Evolutionary conservation across 2,888 invertebrate species (phyloP).

Genomic region (Quadroppia sp.): DNA sequence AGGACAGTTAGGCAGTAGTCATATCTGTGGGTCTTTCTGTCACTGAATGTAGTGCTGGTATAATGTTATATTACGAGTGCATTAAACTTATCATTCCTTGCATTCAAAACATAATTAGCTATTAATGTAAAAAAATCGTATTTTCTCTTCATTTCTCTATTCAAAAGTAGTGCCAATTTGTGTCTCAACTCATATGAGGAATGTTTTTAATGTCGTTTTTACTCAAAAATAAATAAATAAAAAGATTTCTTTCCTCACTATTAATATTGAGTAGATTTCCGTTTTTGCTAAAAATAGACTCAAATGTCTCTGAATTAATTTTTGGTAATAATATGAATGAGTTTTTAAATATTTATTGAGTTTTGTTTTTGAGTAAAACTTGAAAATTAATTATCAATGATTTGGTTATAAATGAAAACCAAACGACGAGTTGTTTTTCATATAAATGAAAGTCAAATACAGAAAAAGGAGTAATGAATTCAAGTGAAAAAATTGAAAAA

Average conservation of each 20-base stretch:
- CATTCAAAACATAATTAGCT: too few relatives aligned
- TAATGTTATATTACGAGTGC: constrained; percentile 8
- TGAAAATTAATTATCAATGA: background rate
- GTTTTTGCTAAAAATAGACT: background rate
- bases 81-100: constrained; percentile 13
- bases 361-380: background rate
- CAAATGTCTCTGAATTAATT: background rate
- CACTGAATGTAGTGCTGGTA: background rate
- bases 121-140: too few relatives aligned
- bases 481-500: background rate
- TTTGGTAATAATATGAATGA: background rate
- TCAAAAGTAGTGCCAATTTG: too few relatives aligned
- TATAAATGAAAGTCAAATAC: constrained; percentile 8
- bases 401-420: background rate
- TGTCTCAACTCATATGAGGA: too few relatives aligned
- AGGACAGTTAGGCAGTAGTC: background rate
- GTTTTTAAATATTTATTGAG: constrained; percentile 8
- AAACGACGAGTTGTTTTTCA: background rate
- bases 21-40: background rate
- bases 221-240: constrained; percentile 11
- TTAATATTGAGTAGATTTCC: constrained; percentile 1
- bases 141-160: background rate
- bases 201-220: background rate
- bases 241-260: background rate
- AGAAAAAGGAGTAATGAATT: too few relatives aligned